Conservation (phyloP, 2,113 vertebrate genomes). For the Silurus asotus region DNA sequence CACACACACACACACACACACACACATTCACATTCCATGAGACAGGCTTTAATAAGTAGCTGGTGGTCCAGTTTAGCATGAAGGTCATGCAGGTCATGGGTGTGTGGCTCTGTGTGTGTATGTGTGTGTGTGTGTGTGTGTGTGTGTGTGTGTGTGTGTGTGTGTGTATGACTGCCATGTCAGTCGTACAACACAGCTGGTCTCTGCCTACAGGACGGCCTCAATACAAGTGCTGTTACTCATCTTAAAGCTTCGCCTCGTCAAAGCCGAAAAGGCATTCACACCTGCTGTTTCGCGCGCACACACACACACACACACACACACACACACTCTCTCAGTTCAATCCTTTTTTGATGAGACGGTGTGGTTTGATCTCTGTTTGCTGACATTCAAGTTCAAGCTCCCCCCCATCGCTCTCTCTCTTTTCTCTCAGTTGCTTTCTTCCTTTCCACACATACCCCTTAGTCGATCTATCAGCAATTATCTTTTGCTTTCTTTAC, state of each 20-base stretch:
- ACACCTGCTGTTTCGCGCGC: constrained; percentile 51
- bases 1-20: neutral
- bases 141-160: constrained; percentile 8
- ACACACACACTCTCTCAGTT: constrained; percentile 52
- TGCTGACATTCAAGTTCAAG: constrained; percentile 51
- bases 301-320: constrained; percentile 47
- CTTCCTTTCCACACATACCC: neutral
- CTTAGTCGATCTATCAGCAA: constrained; percentile 10
- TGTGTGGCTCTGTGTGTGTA: constrained; percentile 33
- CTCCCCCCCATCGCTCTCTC: constrained; percentile 18
- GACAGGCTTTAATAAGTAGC: constrained; percentile 30
- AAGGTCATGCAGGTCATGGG: constrained; percentile 26
- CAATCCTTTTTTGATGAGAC: constrained; percentile 68
- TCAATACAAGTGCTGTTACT: constrained; percentile 38
- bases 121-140: too few species aligned
- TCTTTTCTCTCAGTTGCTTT: neutral
- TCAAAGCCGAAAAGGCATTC: constrained; percentile 54
- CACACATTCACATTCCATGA: neutral
- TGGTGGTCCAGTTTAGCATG: constrained; percentile 34
- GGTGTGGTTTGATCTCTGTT: constrained; percentile 53
- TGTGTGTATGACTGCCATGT: constrained; percentile 29
- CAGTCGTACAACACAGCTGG: constrained; percentile 45
- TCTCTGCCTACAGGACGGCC: constrained; percentile 23
- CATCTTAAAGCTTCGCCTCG: constrained; percentile 56
- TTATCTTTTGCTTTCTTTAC: neutral